A percentile compares a stretch with the other conserved stretches of the same genome.
These are phyloP conservation scores for Chiloscyllium punctatum DNA, from an alignment of 2,797 vertebrate species.

Conservation along the genomic window DNA sequence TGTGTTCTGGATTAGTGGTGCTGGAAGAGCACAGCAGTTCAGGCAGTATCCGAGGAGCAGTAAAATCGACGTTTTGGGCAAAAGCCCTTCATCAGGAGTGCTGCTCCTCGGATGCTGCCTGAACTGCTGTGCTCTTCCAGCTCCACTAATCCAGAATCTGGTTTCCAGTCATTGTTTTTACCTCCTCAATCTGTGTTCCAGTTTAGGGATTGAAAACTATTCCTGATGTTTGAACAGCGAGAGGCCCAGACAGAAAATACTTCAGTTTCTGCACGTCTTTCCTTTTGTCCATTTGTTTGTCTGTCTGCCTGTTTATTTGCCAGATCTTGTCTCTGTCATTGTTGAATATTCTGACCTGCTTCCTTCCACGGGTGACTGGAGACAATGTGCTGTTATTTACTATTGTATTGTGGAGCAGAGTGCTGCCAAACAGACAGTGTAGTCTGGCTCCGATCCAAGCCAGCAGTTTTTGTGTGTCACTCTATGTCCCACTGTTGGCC, in stretches of 20 bases:
- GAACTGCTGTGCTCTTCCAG: no score
- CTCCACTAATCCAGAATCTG: no score
- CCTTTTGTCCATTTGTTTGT: background rate
- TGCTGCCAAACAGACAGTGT: background rate
- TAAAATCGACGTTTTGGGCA: no score
- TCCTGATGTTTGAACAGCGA: background rate
- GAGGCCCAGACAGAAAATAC: background rate
- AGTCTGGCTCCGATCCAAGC: background rate
- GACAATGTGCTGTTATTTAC: constrained; percentile 28
- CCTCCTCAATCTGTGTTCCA: background rate
- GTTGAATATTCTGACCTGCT: background rate
- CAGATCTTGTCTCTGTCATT: constrained; percentile 16
- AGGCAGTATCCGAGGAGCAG: no score
- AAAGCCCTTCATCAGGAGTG: no score
- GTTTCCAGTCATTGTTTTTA: no score
- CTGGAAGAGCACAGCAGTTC: no score
- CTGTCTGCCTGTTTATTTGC: background rate
- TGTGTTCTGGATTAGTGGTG: no score
- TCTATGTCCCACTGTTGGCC: background rate
- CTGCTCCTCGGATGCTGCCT: no score
- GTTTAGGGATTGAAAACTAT: no score
- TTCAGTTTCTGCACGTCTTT: background rate
- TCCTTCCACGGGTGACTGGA: constrained; percentile 5
- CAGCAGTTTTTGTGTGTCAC: background rate
- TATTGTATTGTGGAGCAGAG: background rate